Percentiles rank a stretch among this genome's conserved stretches.
phyloP scores from a whole-genome alignment of 37 sponge, comb jelly and placozoan genomes.

The Haliclona indistincta region DNA sequence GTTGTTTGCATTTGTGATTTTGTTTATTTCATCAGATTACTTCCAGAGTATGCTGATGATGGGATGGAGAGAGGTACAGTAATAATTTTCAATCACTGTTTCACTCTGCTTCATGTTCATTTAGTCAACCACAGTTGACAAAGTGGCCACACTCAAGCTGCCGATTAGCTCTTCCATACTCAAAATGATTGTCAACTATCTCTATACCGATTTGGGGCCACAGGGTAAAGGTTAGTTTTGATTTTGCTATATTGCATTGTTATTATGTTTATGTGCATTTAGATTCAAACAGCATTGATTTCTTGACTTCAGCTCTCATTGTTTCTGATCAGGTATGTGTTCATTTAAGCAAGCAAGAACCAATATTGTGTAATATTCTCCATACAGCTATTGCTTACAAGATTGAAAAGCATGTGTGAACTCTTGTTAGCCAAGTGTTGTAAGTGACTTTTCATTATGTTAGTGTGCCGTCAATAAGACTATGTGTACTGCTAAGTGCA shows the following conservation, averaged over 20 bases:
- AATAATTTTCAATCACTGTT: neutral
- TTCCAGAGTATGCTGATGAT: constrained; percentile 80
- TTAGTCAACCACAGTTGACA: constrained; percentile 23
- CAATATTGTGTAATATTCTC: neutral
- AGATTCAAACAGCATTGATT: constrained; percentile 34
- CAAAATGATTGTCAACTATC: constrained; percentile 64
- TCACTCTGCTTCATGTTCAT: neutral
- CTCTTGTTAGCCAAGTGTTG: constrained; percentile 33
- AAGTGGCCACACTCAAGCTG: constrained; percentile 19
- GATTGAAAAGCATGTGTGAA: constrained; percentile 66
- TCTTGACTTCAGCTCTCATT: constrained; percentile 34
- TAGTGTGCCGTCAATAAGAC: neutral
- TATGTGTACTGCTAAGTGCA: neutral
- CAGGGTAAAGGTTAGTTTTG: constrained; percentile 15
- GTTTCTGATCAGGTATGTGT: constrained; percentile 66
- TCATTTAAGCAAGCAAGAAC: too few relatives aligned
- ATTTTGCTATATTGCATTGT: neutral
- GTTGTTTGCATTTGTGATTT: neutral
- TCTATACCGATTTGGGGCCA: constrained; percentile 53
- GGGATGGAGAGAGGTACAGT: constrained; percentile 83
- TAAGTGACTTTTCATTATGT: constrained; percentile 15
- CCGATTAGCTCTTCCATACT: constrained; percentile 28
- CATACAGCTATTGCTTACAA: constrained; percentile 47
- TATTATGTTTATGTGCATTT: neutral
- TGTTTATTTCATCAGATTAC: constrained; percentile 53